Evolutionary conservation across 2,888 invertebrate species (phyloP), one percentile per base, ranked within the genome.

Genomic region (Bibio marci): DNA sequence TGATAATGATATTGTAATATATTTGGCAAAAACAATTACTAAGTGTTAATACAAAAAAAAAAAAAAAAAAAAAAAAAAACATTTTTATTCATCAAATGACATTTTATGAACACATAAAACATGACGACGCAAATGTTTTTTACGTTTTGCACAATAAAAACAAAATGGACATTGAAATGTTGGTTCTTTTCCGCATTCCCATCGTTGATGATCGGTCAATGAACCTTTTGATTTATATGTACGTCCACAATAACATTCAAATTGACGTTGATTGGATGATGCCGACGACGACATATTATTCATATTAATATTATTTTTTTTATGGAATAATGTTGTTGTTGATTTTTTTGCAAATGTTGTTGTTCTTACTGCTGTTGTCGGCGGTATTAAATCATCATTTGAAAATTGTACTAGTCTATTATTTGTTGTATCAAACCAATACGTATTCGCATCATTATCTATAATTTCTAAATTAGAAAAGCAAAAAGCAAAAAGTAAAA

Each of bases 161-260:
- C 82, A 85, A 56, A 78, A 72, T 11, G 81, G 79, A 52, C 85
- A 85, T 45, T 80, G 78, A 62, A 82, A 82, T 45, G 78, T 71
- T 1, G 83, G 83, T 46, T 81, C 76, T 57, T 83, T 85, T 46
- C 82, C 82, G 60, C 82, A 83, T 61, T 83, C 82, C 44, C 82
- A 81, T 65, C 76, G 78, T 61, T 80, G 82, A 63, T 85, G 85
- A 6, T 81, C 71, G 10, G 80, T 69, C 66, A 83, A 67, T 42
- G 83, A 83, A 37, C 81, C 82, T 63, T 80, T 85, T 83, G 83
- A 83, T 51, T 83, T 73, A 59, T 86, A 86, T 47, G 77, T 71
- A 59, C 83, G 83, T 46, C 85, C 83, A 63, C 86, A 86, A 55
- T 81, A 12, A 36, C 36, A 36, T 4, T 13, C 15, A 35, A 35